phyloP scores from a whole-genome alignment of 2,797 vertebrate species.

The Cyclopterus lumpus region DNA sequence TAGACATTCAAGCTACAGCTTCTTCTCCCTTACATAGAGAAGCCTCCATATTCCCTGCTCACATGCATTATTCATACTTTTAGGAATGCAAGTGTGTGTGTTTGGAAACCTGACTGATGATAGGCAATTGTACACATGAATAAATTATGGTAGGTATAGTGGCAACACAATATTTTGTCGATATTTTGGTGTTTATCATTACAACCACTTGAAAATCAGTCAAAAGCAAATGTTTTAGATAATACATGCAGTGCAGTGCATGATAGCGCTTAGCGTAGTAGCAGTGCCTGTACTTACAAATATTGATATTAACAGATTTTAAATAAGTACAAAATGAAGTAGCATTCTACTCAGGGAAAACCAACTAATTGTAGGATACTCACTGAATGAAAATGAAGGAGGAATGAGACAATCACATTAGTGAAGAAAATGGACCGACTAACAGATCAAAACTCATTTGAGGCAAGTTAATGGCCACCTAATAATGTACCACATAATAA shows the following conservation, averaged over 20 bases:
- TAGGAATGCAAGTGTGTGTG: conserved; percentile 50
- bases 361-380: not conserved
- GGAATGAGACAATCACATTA: conserved; percentile 28
- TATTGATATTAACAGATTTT: not conserved
- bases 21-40: conserved; percentile 66
- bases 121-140: conserved; percentile 35
- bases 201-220: conserved; percentile 4
- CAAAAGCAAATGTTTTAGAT: not conserved
- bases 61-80: conserved; percentile 76
- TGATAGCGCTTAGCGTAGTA: not conserved
- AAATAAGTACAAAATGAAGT: not conserved
- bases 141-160: conserved; percentile 7
- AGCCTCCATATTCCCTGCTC: conserved; percentile 59
- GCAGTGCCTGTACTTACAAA: not conserved
- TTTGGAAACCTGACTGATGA: conserved; percentile 44
- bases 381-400: conserved; percentile 31
- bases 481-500: conserved; percentile 37
- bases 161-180: conserved; percentile 16
- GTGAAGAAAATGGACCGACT: conserved; percentile 19
- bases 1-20: conserved; percentile 61
- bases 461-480: conserved; percentile 34
- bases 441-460: conserved; percentile 53
- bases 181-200: conserved; percentile 22
- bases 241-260: not conserved
- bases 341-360: not conserved